phyloP scores from a whole-genome alignment of 2,113 vertebrate species.

The Strix aluco region DNA sequence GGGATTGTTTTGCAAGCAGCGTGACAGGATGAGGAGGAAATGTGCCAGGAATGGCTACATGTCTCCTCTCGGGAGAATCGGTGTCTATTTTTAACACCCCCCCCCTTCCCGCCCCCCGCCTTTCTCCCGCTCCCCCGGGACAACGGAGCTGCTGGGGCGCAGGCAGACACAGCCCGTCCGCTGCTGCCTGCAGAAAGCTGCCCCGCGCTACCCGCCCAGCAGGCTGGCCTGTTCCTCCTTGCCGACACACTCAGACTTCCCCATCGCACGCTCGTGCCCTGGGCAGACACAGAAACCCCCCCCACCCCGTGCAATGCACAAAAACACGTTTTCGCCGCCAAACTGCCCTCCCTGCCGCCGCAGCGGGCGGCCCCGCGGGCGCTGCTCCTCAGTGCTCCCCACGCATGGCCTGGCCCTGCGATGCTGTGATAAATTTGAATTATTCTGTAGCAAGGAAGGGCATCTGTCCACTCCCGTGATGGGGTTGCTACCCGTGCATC shows the following conservation, averaged over 20 bases:
- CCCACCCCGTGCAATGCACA: neutral
- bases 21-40: conserved; percentile 70
- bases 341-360: accelerated
- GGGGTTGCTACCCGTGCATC: neutral
- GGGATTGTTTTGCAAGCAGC: conserved; percentile 51
- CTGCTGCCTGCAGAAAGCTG: neutral
- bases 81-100: neutral
- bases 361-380: accelerated
- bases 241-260: neutral
- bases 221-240: neutral
- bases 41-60: conserved; percentile 60
- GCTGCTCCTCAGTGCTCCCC: neutral
- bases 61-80: conserved; percentile 15
- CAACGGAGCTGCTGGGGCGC: neutral
- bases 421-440: neutral
- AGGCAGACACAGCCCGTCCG: neutral
- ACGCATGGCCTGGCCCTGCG: accelerated
- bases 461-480: accelerated
- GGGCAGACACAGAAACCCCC: neutral
- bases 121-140: neutral
- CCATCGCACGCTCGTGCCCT: accelerated
- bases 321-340: accelerated
- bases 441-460: accelerated
- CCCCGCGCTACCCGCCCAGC: neutral
- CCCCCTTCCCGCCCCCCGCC: neutral